A percentile compares a stretch with the other conserved stretches of the same genome.
Evolutionary conservation across 2,113 vertebrate genomes (phyloP).

Genomic region (Hystrix cristata): DNA sequence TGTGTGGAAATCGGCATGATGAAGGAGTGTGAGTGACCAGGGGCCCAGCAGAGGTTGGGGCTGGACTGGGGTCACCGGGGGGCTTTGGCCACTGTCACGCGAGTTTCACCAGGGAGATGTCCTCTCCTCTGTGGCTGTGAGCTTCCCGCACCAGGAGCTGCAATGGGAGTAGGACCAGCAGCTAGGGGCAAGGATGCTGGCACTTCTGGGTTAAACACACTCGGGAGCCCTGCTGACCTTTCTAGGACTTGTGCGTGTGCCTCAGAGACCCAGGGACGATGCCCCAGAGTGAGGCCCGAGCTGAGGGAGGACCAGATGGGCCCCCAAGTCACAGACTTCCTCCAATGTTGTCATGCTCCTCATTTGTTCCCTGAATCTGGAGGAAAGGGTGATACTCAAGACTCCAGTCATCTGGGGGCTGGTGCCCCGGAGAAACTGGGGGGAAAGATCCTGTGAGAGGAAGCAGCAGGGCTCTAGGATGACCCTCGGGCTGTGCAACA

Average conservation of each 20-base stretch:
- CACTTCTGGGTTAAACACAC: too few relatives aligned
- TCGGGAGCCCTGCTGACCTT: neutral
- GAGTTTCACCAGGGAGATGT: neutral
- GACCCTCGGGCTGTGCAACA: neutral
- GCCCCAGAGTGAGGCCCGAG: neutral
- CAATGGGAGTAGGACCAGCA: neutral
- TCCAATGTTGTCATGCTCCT: neutral
- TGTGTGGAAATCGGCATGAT: conserved; percentile 99
- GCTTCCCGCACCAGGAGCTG: accelerated
- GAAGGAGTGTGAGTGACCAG: conserved; percentile 96
- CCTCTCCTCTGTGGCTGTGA: neutral
- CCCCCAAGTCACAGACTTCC: neutral
- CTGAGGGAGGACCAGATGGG: neutral
- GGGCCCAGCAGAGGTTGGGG: too few relatives aligned
- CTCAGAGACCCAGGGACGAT: neutral
- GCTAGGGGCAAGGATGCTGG: neutral
- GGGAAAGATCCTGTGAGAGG: neutral
- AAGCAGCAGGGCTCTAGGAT: neutral
- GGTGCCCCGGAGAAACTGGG: neutral
- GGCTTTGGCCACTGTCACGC: neutral
- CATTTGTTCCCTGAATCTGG: neutral
- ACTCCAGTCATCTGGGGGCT: neutral
- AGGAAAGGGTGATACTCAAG: neutral
- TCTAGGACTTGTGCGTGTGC: neutral
- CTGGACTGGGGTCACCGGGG: too few relatives aligned